phyloP scores from a whole-genome alignment of 2,888 invertebrate genomes.

The Kryphioiulus occultus region DNA sequence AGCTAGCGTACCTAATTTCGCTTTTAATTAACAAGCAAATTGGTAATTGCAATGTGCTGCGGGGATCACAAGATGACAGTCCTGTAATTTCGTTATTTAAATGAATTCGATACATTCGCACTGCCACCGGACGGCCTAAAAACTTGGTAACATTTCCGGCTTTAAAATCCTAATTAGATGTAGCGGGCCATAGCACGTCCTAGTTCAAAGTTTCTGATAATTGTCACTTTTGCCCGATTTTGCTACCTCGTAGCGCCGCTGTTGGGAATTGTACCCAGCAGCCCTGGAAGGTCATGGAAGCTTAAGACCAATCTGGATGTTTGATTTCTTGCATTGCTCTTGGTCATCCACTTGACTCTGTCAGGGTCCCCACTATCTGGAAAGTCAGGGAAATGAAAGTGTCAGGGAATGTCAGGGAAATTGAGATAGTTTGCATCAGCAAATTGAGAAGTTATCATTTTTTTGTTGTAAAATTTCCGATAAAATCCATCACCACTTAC shows the following conservation, averaged over 20 bases:
- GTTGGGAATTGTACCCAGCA: background rate
- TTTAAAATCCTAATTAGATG: background rate
- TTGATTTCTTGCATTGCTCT: background rate
- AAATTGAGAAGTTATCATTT: no score
- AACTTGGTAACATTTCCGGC: background rate
- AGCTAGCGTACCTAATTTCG: conserved; percentile 9
- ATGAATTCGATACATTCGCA: background rate
- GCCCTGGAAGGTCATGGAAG: background rate
- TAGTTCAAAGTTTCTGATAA: background rate
- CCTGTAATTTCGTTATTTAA: conserved; percentile 22
- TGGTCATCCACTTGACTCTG: no score
- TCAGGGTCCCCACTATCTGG: no score
- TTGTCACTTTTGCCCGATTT: background rate
- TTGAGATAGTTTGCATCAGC: no score
- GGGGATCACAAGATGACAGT: background rate
- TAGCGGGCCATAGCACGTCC: background rate
- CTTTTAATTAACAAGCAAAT: background rate
- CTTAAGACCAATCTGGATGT: background rate
- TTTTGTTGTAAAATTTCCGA: no score
- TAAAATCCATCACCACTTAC: no score
- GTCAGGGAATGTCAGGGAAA: no score
- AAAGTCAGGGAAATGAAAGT: no score
- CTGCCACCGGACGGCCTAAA: background rate
- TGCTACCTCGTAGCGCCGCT: background rate
- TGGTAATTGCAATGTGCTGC: conserved; percentile 8